Base-by-base conservation (phyloP, 2,888 invertebrate genomes). In the Ormyrus thymus region DNA sequence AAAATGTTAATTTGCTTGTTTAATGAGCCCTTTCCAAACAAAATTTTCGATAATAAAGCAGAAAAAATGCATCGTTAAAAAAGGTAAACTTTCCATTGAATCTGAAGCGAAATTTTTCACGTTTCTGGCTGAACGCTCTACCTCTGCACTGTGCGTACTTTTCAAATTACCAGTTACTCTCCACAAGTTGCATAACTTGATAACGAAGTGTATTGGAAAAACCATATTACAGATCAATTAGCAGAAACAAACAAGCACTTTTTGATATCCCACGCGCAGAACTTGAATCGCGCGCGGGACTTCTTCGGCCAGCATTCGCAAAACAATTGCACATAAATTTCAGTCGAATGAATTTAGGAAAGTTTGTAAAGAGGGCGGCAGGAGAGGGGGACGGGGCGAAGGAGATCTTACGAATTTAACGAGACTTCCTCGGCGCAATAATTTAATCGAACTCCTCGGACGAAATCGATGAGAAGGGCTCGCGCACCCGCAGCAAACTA, bases 351-450 rank as follows among this genome's bases (percentile, higher is more conserved):
- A 71, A 71, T 71, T 77, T 65, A 43, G 1, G 51, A 29, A 29
- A 29, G 29, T 29, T 29, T 29, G 29, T 1, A 29, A 29, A 29
- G 29, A 29, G 29, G 29, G 29, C 29, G 29, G 29, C 29, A 1
- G 29, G 65, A 58, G 58, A 13, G 29, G 29, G 29, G 29, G 29
- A 1, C 1, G 29, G 59, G 69, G 61, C 13, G 70, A 53, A 59
- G 71, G 77, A 46, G 53, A 80, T 69, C 45, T 45, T 53, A 46
- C 51, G 62, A 70, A 76, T 71, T 76, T 65, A 76, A 65, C 71
- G 53, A 58, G 71, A 65, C 65, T 74, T 51, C 15, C 51, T 8
- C 29, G 6, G 13, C 43, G 43, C 15, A 51, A 29, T 29, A 66
- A 74, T 11, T 66, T 55, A 15, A 74, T 51, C 50, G 10, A 51